phyloP scores from a whole-genome alignment of 2,113 vertebrate genomes.

The Pandion haliaetus region DNA sequence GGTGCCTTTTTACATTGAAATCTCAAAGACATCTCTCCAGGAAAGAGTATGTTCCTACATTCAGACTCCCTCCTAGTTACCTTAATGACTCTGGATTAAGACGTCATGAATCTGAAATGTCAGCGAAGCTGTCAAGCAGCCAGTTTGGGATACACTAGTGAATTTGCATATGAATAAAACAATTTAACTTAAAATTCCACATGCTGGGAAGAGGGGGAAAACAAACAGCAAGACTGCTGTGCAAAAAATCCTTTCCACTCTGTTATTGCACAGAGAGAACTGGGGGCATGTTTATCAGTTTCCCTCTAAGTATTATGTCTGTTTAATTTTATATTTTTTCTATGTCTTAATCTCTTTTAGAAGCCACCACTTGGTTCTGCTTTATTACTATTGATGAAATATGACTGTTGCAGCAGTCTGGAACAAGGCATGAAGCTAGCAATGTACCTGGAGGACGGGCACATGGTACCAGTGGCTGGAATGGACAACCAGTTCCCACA shows the following conservation, averaged over 20 bases:
- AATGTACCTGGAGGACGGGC: not conserved
- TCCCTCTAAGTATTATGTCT: not conserved
- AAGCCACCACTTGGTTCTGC: not conserved
- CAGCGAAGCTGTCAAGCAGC: conserved; percentile 39
- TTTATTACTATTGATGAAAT: conserved; percentile 4
- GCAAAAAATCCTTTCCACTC: conserved; percentile 24
- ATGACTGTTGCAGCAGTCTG: not conserved
- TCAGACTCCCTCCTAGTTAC: not conserved
- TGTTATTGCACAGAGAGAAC: not conserved
- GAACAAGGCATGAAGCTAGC: not conserved
- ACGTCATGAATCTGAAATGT: conserved; percentile 30
- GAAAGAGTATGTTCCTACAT: not conserved
- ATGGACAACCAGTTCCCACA: not conserved
- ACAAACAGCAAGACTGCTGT: conserved; percentile 26
- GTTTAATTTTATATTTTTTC: not conserved
- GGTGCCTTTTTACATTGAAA: not conserved
- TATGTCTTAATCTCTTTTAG: not conserved
- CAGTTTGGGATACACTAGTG: conserved; percentile 34
- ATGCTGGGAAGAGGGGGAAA: not conserved
- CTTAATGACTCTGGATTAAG: conserved; percentile 58
- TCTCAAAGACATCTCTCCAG: not conserved
- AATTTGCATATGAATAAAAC: conserved; percentile 39
- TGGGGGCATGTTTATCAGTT: conserved; percentile 10
- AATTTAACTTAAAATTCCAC: conserved; percentile 29
- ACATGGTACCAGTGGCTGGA: not conserved